Base-by-base conservation (phyloP, 1,140 invertebrate species). In the Hypsibius dujardini region DNA sequence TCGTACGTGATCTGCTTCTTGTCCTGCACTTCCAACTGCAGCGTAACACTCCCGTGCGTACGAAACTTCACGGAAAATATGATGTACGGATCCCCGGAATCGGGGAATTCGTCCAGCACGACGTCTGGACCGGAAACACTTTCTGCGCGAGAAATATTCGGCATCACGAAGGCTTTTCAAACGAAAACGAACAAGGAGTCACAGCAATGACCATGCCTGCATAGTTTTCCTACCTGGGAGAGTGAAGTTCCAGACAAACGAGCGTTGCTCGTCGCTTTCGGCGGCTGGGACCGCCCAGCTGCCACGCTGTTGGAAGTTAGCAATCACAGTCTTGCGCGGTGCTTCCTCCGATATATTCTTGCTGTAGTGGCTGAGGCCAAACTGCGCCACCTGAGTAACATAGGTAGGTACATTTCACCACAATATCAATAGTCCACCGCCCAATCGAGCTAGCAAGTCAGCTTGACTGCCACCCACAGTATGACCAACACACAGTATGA, bases 371-470 rank as follows among this genome's bases (percentile, higher is more conserved):
- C 92, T 90, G 47, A 98, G 80, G 0, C 91, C 95, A 80, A 92
- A 98, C 79, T 99, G 95, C 1, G 94, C 88, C 3, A 67, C 95
- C 83, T 98, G 95, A 1, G 95, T 97, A 0, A 95, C 93, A 82
- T 98, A 98, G 79, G 88, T 94, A 79, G 97, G 96, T 0, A 92
- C 94, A 67, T 56, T 75, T 76, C 70, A 28, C 28, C 28, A 28
- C 28, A 28, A 28, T 0, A 28, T 28, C 28, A 28, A 28, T 28
- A 28, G 28, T 28, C 28, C 28, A 28, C 28, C 28, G 28, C 28
- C 28, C 28, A 28, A 28, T 28, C 28, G 28, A 28, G 28, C 28
- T 28, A 28, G 28, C 28, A 28, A 28, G 28, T 28, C 28, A 28
- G 28, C 28, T 28, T 28, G 28, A 28, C 28, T 28, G 28, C 28